phyloP scores from a whole-genome alignment of 2,888 invertebrate genomes.

The Cheilosia vulpina region DNA sequence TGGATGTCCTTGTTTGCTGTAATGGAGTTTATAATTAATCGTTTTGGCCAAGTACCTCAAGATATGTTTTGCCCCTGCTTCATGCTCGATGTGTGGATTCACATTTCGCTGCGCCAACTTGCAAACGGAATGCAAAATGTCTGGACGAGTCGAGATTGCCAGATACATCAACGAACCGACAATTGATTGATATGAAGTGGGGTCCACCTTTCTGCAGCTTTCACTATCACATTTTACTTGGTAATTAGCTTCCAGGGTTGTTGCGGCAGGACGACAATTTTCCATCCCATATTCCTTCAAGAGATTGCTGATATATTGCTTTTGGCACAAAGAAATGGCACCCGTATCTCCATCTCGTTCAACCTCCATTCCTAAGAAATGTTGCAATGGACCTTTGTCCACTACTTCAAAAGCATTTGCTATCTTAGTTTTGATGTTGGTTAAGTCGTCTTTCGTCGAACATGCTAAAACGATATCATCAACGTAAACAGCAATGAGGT shows the following conservation, averaged over 20 bases:
- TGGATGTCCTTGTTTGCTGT: constrained; percentile 44
- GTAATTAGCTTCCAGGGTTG: neutral
- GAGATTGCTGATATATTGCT: neutral
- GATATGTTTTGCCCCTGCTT: too few species aligned
- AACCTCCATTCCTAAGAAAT: constrained; percentile 2
- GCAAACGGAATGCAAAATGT: too few species aligned
- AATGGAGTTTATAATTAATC: constrained; percentile 15
- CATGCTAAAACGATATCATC: constrained; percentile 66
- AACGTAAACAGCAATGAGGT: constrained; percentile 55
- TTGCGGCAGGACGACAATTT: too few species aligned
- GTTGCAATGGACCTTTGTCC: constrained; percentile 2
- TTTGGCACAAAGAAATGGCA: constrained; percentile 43
- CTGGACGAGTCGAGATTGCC: too few species aligned
- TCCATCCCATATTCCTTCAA: neutral
- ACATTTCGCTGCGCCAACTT: too few species aligned
- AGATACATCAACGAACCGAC: constrained; percentile 1
- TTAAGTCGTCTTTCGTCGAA: constrained; percentile 27
- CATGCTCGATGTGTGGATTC: neutral
- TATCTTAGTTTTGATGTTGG: constrained; percentile 57
- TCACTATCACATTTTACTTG: constrained; percentile 12
- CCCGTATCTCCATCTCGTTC: constrained; percentile 63
- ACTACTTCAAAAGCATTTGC: constrained; percentile 51
- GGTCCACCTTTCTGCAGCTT: constrained; percentile 5
- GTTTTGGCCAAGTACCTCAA: too few species aligned
- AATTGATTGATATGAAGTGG: constrained; percentile 14